Conservation (phyloP, 1,140 invertebrate genomes). For the Venturia canescens region DNA sequence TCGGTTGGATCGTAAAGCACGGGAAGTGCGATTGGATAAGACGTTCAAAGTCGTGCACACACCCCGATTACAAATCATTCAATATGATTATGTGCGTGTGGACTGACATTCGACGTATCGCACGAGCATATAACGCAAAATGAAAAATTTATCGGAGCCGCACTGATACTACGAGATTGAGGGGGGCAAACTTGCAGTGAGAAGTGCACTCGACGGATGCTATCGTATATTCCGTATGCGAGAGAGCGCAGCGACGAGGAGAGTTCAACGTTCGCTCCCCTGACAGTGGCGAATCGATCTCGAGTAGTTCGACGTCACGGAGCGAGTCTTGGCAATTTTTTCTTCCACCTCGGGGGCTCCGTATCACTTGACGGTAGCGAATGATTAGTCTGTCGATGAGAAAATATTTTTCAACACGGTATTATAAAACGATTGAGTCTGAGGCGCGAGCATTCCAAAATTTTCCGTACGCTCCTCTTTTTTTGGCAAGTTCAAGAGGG, state of each 20-base stretch:
- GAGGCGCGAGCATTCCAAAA: no score
- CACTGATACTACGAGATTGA: background rate
- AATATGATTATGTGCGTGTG: background rate
- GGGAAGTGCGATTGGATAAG: constrained; percentile 40
- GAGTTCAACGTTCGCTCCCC: constrained; percentile 13
- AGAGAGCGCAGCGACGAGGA: background rate
- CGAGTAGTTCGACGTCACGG: background rate
- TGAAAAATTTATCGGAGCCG: background rate
- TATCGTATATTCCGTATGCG: background rate
- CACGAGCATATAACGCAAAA: background rate
- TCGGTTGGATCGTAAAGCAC: constrained; percentile 4
- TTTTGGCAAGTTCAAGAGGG: no score
- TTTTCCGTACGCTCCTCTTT: no score
- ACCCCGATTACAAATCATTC: constrained; percentile 21
- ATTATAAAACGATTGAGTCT: no score
- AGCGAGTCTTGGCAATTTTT: background rate
- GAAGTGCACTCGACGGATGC: background rate
- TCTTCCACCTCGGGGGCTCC: background rate
- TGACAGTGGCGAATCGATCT: background rate
- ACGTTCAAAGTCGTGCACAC: constrained; percentile 27
- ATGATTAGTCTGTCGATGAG: background rate
- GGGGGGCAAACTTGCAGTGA: background rate
- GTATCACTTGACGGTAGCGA: background rate
- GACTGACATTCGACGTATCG: background rate
- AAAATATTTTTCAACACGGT: no score